These are phyloP conservation scores for Pilophorus perplexus DNA, from an alignment of 2,888 invertebrate species.

Conservation along the genomic window DNA sequence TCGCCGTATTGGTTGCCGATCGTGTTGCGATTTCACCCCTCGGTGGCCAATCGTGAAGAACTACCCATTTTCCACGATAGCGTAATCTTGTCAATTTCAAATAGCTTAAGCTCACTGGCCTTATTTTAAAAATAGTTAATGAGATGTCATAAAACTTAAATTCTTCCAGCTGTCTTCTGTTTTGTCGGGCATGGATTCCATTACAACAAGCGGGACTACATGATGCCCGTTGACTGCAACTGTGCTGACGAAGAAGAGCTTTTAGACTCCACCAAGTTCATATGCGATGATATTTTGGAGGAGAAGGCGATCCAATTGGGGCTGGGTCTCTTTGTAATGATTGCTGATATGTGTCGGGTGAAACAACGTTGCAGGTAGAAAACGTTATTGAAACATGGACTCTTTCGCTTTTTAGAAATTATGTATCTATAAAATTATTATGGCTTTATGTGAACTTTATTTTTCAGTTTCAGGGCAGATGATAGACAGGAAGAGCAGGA, in stretches of 20 bases:
- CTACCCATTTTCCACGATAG: too few relatives aligned
- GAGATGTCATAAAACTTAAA: not conserved
- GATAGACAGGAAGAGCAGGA: not conserved
- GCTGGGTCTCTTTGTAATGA: constrained; percentile 56
- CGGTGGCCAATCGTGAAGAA: too few relatives aligned
- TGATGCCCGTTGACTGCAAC: constrained; percentile 57
- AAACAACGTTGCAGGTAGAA: too few relatives aligned
- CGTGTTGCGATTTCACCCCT: too few relatives aligned
- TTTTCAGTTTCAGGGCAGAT: not conserved
- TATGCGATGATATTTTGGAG: constrained; percentile 57
- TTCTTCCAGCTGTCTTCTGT: constrained; percentile 55
- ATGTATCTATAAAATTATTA: not conserved
- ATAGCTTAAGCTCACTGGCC: not conserved
- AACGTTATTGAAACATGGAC: constrained; percentile 34
- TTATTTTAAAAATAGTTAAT: not conserved
- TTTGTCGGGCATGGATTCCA: constrained; percentile 60
- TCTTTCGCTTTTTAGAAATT: not conserved
- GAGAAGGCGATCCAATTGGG: constrained; percentile 54
- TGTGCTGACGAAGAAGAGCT: constrained; percentile 52
- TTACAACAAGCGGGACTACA: constrained; percentile 57
- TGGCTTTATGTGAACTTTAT: not conserved
- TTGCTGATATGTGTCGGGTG: constrained; percentile 59
- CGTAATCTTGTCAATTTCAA: too few relatives aligned
- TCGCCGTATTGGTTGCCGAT: too few relatives aligned
- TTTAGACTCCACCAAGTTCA: constrained; percentile 53